Base-by-base conservation (phyloP, 2,113 vertebrate genomes). In the Melanerpes aurifrons region DNA sequence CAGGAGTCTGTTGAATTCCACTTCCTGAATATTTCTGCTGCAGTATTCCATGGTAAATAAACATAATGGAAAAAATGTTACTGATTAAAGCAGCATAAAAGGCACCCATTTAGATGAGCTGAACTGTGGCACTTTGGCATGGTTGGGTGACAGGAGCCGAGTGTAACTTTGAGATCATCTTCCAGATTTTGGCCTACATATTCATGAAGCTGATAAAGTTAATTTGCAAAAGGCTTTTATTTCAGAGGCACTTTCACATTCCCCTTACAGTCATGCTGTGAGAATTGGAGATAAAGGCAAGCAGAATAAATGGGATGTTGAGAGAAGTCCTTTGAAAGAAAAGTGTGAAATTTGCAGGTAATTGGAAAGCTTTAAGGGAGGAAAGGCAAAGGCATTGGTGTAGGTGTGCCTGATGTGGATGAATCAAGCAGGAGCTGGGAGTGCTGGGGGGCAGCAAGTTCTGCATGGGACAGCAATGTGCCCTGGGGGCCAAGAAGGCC, bases 281-380 rank as follows among this genome's bases (percentile, higher is more conserved):
- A 78, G 86, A 89, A 96, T 72, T 72, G 74, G 31, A 54, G 29
- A 69, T 87, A 94, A 71, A 31, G 53, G 32, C 64, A 86, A 86
- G 40, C 15, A 80, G 21, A 87, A 91, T 61, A 64, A 69, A 81
- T 70, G 63, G 32, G 2, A 28, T 87, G 63, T 73, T 81, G 21
- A 87, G 96, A 94, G 15, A 94, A 48, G 7, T 72, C 10, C 19
- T 81, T 43, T 89, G 61, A 83, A 94, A 77, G 29, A 25, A 32
- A 87, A 64, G 29, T 45, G 16, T 31, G 25, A 80, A 82, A 82
- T 89, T 64, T 87, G 25, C 69, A 82, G 61, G 62, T 87, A 92
- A 89, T 10, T 87, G 45, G 28, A 89, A 92, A 91, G 45, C 12
- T 71, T 93, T n/a, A 91, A 83, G 35, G 69, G 13, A 90, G 57